Percentiles rank a stretch among this genome's conserved stretches.
phyloP scores from a whole-genome alignment of 2,113 vertebrate species.

The Rana temporaria region DNA sequence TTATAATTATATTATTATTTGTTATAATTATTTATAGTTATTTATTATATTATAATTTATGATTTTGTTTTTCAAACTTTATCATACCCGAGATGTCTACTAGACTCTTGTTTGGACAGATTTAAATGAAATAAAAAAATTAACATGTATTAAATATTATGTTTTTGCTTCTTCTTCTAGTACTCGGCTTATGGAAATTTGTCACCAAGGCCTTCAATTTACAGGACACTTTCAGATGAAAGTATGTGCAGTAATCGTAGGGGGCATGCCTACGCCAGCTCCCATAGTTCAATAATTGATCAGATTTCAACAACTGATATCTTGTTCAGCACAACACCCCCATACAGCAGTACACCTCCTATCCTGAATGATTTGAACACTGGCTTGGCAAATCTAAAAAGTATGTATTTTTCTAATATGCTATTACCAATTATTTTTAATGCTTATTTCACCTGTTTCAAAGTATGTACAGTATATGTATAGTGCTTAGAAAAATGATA shows the following conservation, averaged over 20 bases:
- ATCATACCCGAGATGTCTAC: too few species aligned
- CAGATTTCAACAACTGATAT: conserved; percentile 92
- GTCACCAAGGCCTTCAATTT: conserved; percentile 85
- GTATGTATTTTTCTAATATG: conserved; percentile 75
- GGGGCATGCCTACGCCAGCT: conserved; percentile 87
- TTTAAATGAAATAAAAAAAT: too few species aligned
- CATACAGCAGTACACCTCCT: conserved; percentile 89
- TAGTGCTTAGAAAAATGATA: too few species aligned
- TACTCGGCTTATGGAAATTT: conserved; percentile 79
- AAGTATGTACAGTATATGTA: background rate
- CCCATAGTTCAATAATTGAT: conserved; percentile 91
- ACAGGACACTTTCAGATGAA: conserved; percentile 93
- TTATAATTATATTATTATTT: too few species aligned
- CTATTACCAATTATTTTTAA: background rate
- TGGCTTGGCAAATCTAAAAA: conserved; percentile 83
- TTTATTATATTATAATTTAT: too few species aligned
- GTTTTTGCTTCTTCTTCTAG: conserved; percentile 64
- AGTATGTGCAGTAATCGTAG: conserved; percentile 91
- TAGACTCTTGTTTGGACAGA: too few species aligned
- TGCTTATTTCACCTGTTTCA: background rate
- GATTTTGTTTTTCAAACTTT: too few species aligned
- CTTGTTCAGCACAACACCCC: conserved; percentile 93
- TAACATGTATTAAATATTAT: too few species aligned
- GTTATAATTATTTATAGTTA: too few species aligned
- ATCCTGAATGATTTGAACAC: conserved; percentile 80